Conservation (phyloP, 2,888 invertebrate genomes). For the Halocaridina rubra region DNA sequence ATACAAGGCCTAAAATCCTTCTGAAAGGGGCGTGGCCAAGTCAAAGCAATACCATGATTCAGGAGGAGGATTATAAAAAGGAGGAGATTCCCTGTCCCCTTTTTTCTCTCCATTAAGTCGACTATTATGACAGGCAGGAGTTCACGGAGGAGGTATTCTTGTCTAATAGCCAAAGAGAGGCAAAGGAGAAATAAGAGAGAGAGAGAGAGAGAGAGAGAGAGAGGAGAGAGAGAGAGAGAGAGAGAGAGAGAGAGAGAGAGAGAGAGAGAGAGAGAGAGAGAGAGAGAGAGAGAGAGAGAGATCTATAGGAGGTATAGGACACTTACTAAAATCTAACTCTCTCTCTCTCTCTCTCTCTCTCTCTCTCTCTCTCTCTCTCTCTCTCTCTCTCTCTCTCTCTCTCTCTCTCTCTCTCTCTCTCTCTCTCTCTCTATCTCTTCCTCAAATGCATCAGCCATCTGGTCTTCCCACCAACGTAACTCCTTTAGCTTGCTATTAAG, state of each 20-base stretch:
- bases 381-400: conserved; percentile 1
- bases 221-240: neutral
- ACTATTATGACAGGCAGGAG: no score
- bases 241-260: neutral
- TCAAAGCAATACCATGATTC: no score
- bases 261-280: neutral
- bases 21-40: no score
- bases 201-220: neutral
- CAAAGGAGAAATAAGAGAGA: neutral
- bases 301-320: neutral
- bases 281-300: no score
- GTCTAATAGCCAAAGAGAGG: no score
- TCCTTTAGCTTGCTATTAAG: no score
- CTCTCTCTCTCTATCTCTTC: neutral
- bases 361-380: neutral
- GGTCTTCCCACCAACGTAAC: neutral
- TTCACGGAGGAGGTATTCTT: no score
- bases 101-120: no score
- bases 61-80: no score
- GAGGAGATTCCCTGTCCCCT: no score
- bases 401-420: neutral
- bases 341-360: neutral
- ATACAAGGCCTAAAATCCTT: no score
- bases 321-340: neutral
- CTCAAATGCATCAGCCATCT: neutral